Evolutionary conservation across 1,140 invertebrate species (phyloP), one percentile per base, ranked within the genome.

Genomic region (Hyphantria cunea): DNA sequence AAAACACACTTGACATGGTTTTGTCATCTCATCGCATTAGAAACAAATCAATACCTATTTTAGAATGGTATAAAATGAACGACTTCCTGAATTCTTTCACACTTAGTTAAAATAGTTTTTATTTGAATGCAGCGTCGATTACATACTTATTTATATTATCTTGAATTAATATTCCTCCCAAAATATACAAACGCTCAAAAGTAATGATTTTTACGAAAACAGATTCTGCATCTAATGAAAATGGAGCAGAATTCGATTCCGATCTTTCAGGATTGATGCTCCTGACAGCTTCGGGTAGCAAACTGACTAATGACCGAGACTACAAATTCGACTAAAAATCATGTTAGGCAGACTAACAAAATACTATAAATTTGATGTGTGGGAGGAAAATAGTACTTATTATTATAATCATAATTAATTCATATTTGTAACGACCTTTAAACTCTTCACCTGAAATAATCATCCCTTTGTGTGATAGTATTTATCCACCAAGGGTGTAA

Each of bases 21-120:
- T 77, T 71, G 68, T 76, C 71, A 74, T 74, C 64, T 74, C 74
- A 72, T 72, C 53, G 48, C 64, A 77, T 49, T 53, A 64, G 68
- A 67, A 55, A 73, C 63, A 70, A 74, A 74, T 77, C 74, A 68
- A 74, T 74, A 77, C 59, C 48, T 53, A 59, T 60, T 68, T 56
- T 48, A 65, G 15, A 59, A 58, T 33, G 6, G 33, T 25, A 33
- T 52, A 12, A 59, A 58, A 39, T 59, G 64, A 48, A 50, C 34
- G 44, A 66, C 17, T 66, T 66, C 50, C 42, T 66, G 53, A 49
- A 60, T 32, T 33, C 10, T 15, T 33, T 25, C 13, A 44, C 56
- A 17, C 25, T 42, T 33, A n/a, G 42, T 25, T 51, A 25, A 34
- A 12, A 6, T 12, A 15, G 7, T 34, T 15, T 32, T 3, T 17